phyloP scores from a whole-genome alignment of 1,140 invertebrate species.

The Zaprionus gabonicus region DNA sequence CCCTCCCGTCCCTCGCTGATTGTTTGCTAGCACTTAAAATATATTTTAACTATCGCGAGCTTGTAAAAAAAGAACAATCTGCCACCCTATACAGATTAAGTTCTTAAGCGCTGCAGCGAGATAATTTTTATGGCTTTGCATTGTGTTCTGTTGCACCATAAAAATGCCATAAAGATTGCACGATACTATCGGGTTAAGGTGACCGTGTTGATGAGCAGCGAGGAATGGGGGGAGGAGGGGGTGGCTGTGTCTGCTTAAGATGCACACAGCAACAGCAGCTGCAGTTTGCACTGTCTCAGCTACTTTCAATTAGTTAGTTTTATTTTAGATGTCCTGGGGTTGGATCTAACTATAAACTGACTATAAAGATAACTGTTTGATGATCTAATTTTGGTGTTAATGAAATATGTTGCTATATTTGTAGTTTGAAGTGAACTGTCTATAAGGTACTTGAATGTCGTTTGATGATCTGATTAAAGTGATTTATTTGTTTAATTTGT shows the following conservation, averaged over 20 bases:
- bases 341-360: neutral
- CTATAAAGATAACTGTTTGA: neutral
- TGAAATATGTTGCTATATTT: no score
- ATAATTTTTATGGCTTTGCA: constrained; percentile 24
- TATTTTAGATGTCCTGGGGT: neutral
- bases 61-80: neutral
- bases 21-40: constrained; percentile 35
- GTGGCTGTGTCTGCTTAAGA: neutral
- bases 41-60: constrained; percentile 11
- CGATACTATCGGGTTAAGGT: neutral
- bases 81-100: constrained; percentile 16
- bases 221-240: neutral
- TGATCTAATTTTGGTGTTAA: neutral
- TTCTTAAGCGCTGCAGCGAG: constrained; percentile 16
- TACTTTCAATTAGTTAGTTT: neutral
- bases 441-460: no score
- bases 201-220: neutral
- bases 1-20: neutral
- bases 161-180: constrained; percentile 29
- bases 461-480: no score
- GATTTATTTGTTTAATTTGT: no score
- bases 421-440: no score
- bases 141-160: constrained; percentile 6
- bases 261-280: neutral
- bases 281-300: neutral